Base-by-base conservation (phyloP, 2,888 invertebrate genomes). In the Caenorhabditis sinica region DNA sequence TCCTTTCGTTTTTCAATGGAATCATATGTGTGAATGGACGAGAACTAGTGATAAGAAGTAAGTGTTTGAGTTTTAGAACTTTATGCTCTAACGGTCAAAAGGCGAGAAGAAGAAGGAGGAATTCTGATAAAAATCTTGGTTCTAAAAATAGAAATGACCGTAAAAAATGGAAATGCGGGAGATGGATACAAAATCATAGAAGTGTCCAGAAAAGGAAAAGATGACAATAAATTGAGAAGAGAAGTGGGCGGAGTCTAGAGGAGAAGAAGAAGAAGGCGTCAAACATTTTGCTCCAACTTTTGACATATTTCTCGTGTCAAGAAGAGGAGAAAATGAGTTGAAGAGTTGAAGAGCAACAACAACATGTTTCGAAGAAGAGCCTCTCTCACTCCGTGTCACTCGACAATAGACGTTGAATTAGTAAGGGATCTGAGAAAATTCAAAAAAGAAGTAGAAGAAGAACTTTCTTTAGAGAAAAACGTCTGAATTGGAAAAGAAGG, bases 361-460 rank as follows among this genome's bases (percentile, higher is more conserved):
- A 71, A 72, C 61, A 69, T 76, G 76, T 68, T 76, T 73, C 71
- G 65, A 56, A 61, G 77, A 51, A 25, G 25, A 28, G 28, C 15
- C 9, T 23, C n/a, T 15, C 17, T 36, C 43, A 5, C 45, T 60
- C 43, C 13, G 23, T 43, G n/a, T 61, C 61, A 40, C 56, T 43
- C 68, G 58, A 76, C 77, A 77, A 71, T 77, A 61, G 76, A 25
- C 40, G 79, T 58, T 79, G 71, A 79, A 79, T 79, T 79, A 72
- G 71, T 79, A 43, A 65, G 65, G 49, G 43, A 45, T 69, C 30
- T 66, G 74, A 23, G 65, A 63, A 61, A 30, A 28, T 33, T 23
- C 17, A 36, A 17, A 43, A 43, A 13, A 17, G n/a, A n/a, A n/a
- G n/a, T n/a, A n/a, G n/a, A n/a, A n/a, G n/a, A n/a, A n/a, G n/a